Base-by-base conservation (phyloP, 2,797 vertebrate genomes). In the Acropternis orthonyx region DNA sequence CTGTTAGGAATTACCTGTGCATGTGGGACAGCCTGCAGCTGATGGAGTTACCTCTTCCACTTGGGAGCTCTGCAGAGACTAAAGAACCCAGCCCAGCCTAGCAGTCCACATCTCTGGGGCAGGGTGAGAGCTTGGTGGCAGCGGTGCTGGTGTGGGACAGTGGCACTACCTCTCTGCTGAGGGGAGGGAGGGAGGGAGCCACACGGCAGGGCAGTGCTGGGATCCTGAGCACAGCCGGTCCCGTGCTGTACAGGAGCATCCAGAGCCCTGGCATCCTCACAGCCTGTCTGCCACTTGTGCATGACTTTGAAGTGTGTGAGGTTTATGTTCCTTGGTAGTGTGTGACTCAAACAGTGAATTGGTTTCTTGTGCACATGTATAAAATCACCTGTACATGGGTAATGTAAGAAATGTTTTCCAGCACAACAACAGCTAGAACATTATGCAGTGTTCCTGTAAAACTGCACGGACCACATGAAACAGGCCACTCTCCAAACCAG, bases 171-270 rank as follows among this genome's bases (percentile, higher is more conserved):
- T 54, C 52, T 54, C 30, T 7, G 39, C 39, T 15, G 22, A 28
- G 26, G 46, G 21, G 22, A 28, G 26, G 46, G 21, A 39, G 36
- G 74, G 22, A 37, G 24, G 28, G 44, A 37, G 43, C 16, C 24
- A 19, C 49, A 19, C 0, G 2, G 73, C 51, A 23, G 30, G 13
- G 14, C 4, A 3, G n/a, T 5, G 21, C 78, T 39, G 83, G 76
- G 37, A 41, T 36, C 62, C 48, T 0, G 2, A 32, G 71, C 34
- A 52, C 30, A 9, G 71, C 46, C 15, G 36, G 37, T 34, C 49
- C 51, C 3, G 0, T 26, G 68, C 32, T 1, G 3, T 14, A 12
- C 1, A 0, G 14, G 32, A 32, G 13, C 30, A 23, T 51, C 56
- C 1, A 1, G 23, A 78, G 52, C 55, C 32, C 79, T 19, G 26